Evolutionary conservation across 2,797 vertebrate genomes (phyloP).

Genomic region (Tolypeutes matacus): DNA sequence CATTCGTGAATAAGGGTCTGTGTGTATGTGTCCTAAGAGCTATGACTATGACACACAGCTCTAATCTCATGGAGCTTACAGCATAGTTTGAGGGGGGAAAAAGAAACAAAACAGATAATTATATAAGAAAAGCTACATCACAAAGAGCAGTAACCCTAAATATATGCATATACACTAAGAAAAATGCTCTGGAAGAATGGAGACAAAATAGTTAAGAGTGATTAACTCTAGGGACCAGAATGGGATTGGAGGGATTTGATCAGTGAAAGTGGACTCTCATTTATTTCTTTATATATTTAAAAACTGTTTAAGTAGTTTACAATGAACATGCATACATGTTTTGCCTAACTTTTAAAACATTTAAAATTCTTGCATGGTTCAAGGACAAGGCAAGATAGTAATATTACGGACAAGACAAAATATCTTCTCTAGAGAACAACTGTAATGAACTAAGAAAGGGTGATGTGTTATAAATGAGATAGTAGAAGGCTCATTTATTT

Average conservation of each 20-base stretch:
- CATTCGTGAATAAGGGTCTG: too few species aligned
- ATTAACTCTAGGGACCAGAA: background rate
- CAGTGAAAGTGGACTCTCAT: background rate
- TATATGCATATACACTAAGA: background rate
- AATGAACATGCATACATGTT: background rate
- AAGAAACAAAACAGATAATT: background rate
- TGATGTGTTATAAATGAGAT: background rate
- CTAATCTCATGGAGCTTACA: too few species aligned
- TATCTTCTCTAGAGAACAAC: background rate
- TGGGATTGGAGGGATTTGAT: background rate
- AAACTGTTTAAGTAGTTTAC: constrained; percentile 19
- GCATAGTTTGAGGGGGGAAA: too few species aligned
- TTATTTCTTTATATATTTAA: constrained; percentile 31
- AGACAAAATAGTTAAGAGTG: background rate
- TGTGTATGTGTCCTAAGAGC: too few species aligned
- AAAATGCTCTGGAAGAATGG: background rate
- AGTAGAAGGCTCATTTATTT: background rate
- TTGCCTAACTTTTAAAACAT: constrained; percentile 3
- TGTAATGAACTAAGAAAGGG: background rate
- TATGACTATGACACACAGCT: too few species aligned
- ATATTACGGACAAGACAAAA: background rate
- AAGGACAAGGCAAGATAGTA: background rate
- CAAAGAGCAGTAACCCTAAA: background rate
- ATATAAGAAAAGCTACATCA: background rate
- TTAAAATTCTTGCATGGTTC: background rate